These are phyloP conservation scores for Paralichthys olivaceus DNA, from an alignment of 2,113 vertebrate species.

Conservation along the genomic window DNA sequence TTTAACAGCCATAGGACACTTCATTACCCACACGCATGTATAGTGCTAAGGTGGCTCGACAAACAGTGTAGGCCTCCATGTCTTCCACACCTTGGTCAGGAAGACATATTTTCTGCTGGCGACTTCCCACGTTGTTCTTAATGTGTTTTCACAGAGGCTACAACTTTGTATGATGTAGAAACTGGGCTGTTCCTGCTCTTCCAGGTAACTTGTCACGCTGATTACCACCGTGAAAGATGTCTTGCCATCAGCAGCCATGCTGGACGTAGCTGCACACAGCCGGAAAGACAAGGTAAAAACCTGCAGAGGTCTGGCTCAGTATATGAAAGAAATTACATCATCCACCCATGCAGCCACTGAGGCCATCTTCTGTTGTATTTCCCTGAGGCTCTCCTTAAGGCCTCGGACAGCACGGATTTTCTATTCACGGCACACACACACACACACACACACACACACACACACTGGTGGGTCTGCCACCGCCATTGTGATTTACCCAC, in stretches of 20 bases:
- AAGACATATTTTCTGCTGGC: background rate
- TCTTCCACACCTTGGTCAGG: background rate
- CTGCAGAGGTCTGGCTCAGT: background rate
- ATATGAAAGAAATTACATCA: conserved; percentile 12
- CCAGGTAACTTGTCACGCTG: background rate
- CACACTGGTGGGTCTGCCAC: conserved; percentile 1
- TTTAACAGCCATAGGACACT: too few species aligned
- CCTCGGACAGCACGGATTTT: background rate
- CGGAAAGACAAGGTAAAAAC: background rate
- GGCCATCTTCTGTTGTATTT: conserved; percentile 9
- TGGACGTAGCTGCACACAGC: background rate
- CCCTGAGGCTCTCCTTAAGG: conserved; percentile 12
- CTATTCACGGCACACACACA: background rate
- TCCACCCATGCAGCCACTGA: conserved; percentile 2
- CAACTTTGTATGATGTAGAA: background rate
- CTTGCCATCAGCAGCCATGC: background rate
- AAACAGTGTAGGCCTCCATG: background rate
- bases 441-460: background rate
- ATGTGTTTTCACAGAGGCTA: conserved; percentile 4
- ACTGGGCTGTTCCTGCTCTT: background rate
- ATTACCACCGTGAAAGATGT: background rate
- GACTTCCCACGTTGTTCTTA: background rate
- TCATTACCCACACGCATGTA: background rate
- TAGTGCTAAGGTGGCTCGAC: background rate
- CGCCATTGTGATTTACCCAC: conserved; percentile 12